Conservation (phyloP, 1,140 invertebrate genomes). For the Achroia grisella region DNA sequence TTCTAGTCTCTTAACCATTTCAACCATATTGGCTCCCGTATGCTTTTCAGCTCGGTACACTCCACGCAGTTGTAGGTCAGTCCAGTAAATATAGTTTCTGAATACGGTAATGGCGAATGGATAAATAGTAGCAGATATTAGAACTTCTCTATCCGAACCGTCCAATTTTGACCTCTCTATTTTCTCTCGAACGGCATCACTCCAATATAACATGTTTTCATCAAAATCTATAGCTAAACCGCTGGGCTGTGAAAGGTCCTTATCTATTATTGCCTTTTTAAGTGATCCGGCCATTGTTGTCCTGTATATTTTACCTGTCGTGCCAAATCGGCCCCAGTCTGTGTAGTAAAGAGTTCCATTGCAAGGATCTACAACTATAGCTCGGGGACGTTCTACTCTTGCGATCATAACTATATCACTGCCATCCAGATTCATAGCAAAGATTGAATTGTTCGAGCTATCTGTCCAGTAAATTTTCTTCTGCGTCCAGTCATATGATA, state of each 20-base stretch:
- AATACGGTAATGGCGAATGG: constrained; percentile 96
- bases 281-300: constrained; percentile 97
- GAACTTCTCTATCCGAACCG: constrained; percentile 83
- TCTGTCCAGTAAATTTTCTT: constrained; percentile 99
- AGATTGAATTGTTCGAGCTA: constrained; percentile 94
- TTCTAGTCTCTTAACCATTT: constrained; percentile 93
- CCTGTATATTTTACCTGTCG: constrained; percentile 94
- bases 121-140: constrained; percentile 94
- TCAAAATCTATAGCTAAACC: constrained; percentile 98
- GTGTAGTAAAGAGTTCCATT: constrained; percentile 94
- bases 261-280: constrained; percentile 91
- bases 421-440: constrained; percentile 94
- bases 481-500: constrained; percentile 97
- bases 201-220: constrained; percentile 97
- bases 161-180: constrained; percentile 95
- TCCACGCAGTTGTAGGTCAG: constrained; percentile 94
- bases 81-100: constrained; percentile 97
- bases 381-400: constrained; percentile 92
- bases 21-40: constrained; percentile 95
- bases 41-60: constrained; percentile 98
- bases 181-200: constrained; percentile 96
- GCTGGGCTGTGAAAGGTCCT: constrained; percentile 95
- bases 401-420: constrained; percentile 94
- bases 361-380: constrained; percentile 97
- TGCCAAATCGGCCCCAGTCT: constrained; percentile 94